Evolutionary conservation across 2,797 vertebrate genomes (phyloP), one percentile per base, ranked within the genome.

Genomic region (Microctenopoma stevenorrisi): DNA sequence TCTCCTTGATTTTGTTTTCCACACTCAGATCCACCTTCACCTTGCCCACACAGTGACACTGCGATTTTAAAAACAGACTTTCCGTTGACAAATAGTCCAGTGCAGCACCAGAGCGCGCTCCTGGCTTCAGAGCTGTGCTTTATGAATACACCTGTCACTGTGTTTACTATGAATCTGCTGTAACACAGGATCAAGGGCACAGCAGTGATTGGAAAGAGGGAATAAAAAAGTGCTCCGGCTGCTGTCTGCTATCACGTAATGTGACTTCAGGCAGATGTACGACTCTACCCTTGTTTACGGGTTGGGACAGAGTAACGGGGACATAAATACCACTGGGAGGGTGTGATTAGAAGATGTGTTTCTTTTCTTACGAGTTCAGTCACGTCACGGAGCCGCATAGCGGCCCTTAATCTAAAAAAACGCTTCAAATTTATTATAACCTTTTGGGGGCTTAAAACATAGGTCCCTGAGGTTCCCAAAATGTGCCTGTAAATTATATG

Each of bases 71-170:
- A 49, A 78, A 87, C 88, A 87, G 84, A 81, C 82, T 58, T 63
- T 57, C 66, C 50, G 66, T 76, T 92, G 89, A 92, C 86, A 91
- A 88, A 91, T 91, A 71, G 86, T 84, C 73, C 66, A 22, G 51
- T 14, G 66, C 52, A 67, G 85, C 68, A 1, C 62, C 64, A 52
- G 76, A 81, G 80, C 76, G 80, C 72, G 86, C 81, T 72, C 55
- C 55, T 5, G 83, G 72, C 81, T 82, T 86, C 68, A 7, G 74
- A 70, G 80, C 71, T 52, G 47, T 73, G 79, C 81, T 83, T 87
- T 88, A 90, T 91, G 86, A 91, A 90, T 91, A 82, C 88, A 91
- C 88, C 88, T 90, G 85, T 90, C 87, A 89, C 63, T 69, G 76
- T 90, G 89, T 90, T 89, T 88, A 87, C 88, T 79, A 83, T 88